phyloP scores from a whole-genome alignment of 2,113 vertebrate species.

The Pimephales promelas region DNA sequence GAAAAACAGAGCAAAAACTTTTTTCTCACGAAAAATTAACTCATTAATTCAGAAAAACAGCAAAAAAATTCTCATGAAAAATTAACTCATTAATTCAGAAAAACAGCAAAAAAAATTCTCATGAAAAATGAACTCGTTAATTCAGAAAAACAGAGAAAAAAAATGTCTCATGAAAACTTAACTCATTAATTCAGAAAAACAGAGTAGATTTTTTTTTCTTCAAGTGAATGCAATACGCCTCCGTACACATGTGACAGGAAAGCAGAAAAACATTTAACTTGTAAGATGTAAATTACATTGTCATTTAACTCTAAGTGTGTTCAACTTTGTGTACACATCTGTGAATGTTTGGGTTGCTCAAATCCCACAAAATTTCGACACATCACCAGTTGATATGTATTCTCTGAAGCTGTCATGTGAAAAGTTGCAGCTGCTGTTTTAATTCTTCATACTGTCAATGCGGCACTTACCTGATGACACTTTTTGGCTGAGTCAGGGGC shows the following conservation, averaged over 20 bases:
- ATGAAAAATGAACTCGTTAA: too few species aligned
- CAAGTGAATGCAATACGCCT: too few species aligned
- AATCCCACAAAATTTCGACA: not conserved
- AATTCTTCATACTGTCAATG: not conserved
- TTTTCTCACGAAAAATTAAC: too few species aligned
- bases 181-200: too few species aligned
- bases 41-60: too few species aligned
- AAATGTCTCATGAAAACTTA: too few species aligned
- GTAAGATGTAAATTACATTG: conserved; percentile 1
- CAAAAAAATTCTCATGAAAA: too few species aligned
- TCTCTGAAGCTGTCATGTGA: not conserved
- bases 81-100: too few species aligned
- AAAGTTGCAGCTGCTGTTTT: not conserved
- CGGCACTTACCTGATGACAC: conserved; percentile 13
- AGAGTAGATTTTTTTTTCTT: too few species aligned
- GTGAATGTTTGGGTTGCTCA: not conserved
- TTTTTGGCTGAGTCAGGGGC: conserved; percentile 13
- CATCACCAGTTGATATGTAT: not conserved
- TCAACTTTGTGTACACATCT: not conserved
- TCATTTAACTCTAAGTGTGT: not conserved
- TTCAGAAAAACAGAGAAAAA: too few species aligned
- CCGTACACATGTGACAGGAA: conserved; percentile 9
- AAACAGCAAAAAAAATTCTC: too few species aligned
- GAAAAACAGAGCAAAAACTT: too few species aligned
- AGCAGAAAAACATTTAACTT: not conserved